Evolutionary conservation across 2,888 invertebrate genomes (phyloP), one percentile per base, ranked within the genome.

Genomic region (Folsomia manolachei): DNA sequence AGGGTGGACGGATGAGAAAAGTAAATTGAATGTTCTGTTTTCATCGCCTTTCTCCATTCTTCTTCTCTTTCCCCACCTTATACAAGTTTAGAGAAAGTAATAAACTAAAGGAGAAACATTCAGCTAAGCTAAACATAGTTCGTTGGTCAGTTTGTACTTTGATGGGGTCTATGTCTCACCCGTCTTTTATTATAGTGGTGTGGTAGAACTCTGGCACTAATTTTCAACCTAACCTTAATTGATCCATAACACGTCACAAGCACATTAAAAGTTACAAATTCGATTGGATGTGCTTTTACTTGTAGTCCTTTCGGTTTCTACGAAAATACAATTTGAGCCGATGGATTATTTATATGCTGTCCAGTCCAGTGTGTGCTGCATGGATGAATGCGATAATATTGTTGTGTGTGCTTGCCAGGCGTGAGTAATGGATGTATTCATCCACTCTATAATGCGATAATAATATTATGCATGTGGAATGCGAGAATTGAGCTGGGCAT

Each of bases 161-260:
- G n/a, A n/a, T n/a, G n/a, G n/a, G n/a, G n/a, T n/a, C n/a, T n/a
- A n/a, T n/a, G n/a, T n/a, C n/a, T n/a, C n/a, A n/a, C n/a, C n/a
- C n/a, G n/a, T n/a, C n/a, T n/a, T n/a, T n/a, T n/a, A n/a, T n/a
- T n/a, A n/a, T n/a, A n/a, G n/a, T n/a, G n/a, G n/a, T n/a, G n/a
- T n/a, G n/a, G n/a, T n/a, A n/a, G n/a, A n/a, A n/a, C n/a, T 18
- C 51, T 51, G 51, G 39, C 25, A 68, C 76, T 77, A 77, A 77
- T 77, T 77, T 77, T 75, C 74, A 77, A 71, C 63, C 69, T 23
- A 70, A 70, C 64, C 71, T 73, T 77, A 77, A 77, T 77, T 77
- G 77, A 77, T 70, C 70, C 52, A 11, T 75, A 66, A 61, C 77
- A 77, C 77, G 77, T 64, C 65, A 77, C 70, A 26, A 23, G 51